A percentile compares a stretch with the other conserved stretches of the same genome.
These are phyloP conservation scores for Cydia fagiglandana DNA, from an alignment of 1,140 invertebrate genomes.

Conservation along the genomic window DNA sequence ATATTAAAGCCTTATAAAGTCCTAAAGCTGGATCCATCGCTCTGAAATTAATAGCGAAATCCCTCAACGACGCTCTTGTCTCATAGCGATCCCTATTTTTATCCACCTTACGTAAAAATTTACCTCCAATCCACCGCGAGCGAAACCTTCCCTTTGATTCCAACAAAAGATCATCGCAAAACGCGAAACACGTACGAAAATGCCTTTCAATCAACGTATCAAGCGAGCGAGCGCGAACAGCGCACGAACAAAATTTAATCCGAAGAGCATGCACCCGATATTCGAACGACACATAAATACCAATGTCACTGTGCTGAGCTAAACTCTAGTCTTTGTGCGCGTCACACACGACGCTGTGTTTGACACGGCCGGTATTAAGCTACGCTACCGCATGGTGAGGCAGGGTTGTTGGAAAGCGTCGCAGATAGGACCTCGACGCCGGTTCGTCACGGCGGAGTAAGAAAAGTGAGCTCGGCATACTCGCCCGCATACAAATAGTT, in stretches of 20 bases:
- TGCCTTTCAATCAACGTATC: conserved; percentile 59
- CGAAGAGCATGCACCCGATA: conserved; percentile 46
- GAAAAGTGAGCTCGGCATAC: conserved; percentile 65
- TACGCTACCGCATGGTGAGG: background rate
- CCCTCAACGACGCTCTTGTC: background rate
- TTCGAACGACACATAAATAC: conserved; percentile 48
- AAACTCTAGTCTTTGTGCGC: conserved; percentile 33
- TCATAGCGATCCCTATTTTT: conserved; percentile 5
- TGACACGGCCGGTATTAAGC: background rate
- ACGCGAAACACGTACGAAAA: conserved; percentile 48
- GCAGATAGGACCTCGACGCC: conserved; percentile 37
- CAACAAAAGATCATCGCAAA: conserved; percentile 42
- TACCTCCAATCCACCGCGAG: conserved; percentile 12
- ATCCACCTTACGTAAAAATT: background rate
- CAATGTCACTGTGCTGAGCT: conserved; percentile 41
- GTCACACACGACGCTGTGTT: conserved; percentile 23
- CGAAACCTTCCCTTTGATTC: conserved; percentile 18
- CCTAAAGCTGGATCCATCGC: background rate
- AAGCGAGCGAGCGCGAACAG: conserved; percentile 40
- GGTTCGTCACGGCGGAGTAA: conserved; percentile 63
- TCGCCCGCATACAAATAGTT: conserved; percentile 73
- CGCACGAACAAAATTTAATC: conserved; percentile 50
- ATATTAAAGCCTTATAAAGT: background rate
- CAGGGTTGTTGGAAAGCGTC: conserved; percentile 37
- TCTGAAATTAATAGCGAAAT: conserved; percentile 2